These are phyloP conservation scores for Catocala nupta DNA, from an alignment of 2,888 invertebrate species.

Conservation along the genomic window DNA sequence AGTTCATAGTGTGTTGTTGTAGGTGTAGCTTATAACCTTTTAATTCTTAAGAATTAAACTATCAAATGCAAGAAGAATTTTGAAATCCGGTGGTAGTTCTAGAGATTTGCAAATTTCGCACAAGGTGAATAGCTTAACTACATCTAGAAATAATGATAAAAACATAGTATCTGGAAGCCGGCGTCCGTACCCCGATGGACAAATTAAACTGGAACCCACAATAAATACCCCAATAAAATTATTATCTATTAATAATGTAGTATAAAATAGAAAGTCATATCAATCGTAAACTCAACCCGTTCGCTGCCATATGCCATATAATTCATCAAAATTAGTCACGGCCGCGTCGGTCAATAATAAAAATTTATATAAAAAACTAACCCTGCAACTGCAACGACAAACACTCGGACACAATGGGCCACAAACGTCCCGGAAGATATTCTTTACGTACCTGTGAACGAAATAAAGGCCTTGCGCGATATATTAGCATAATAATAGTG, in stretches of 20 bases:
- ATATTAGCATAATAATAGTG: constrained; percentile 85
- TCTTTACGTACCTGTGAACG: constrained; percentile 73
- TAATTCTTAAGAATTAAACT: no score
- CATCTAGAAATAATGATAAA: no score
- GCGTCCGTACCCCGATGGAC: no score
- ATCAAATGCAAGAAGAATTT: no score
- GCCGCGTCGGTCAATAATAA: constrained; percentile 65
- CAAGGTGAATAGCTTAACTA: no score
- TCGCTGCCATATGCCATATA: constrained; percentile 66
- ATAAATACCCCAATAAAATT: background rate
- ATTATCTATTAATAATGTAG: constrained; percentile 5
- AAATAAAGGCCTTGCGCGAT: constrained; percentile 75
- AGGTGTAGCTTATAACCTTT: no score
- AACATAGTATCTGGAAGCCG: no score
- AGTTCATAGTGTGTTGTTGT: no score
- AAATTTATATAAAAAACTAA: constrained; percentile 61
- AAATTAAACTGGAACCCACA: background rate
- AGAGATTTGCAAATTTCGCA: no score
- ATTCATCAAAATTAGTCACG: constrained; percentile 83
- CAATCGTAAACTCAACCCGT: constrained; percentile 35
- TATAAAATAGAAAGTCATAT: constrained; percentile 26
- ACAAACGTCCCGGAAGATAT: constrained; percentile 73
- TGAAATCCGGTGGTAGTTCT: no score
- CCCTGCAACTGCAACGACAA: constrained; percentile 68
- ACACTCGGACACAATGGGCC: constrained; percentile 68